Base-by-base conservation (phyloP, 2,888 invertebrate genomes). In the Dendrolimus houi region DNA sequence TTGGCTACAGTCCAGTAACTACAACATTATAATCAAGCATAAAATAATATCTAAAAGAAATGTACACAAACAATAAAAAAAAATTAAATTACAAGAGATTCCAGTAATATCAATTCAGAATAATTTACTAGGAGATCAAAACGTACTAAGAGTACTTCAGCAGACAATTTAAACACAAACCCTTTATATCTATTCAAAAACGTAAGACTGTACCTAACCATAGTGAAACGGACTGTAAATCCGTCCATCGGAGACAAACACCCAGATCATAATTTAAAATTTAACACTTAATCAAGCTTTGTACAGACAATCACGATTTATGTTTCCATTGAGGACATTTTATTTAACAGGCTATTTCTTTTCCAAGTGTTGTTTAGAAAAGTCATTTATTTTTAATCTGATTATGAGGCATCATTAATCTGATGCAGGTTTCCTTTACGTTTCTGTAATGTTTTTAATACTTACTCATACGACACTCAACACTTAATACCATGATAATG, bases 251-350 rank as follows among this genome's bases (percentile, higher is more conserved):
- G 64, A 59, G 61, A 68, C 71, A 69, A 70, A 72, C 68, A 64
- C 60, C 61, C 61, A 66, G 74, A 75, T 81, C 75, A 82, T 84
- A 83, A 85, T 83, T 86, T 84, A 85, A 85, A 85, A 87, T 86
- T 86, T 85, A 85, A 79, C 83, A 82, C 83, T 87, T 83, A 85
- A 87, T 88, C 87, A 87, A 86, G 81, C 75, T 79, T 74, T 68
- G 68, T 67, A 47, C 77, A 81, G 83, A 85, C 83, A 85, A 84
- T 82, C 81, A 75, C 79, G 79, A 83, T 83, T 87, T 83, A 82
- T 68, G 76, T 71, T 74, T 69, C 75, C 72, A 65, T 62, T 58
- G 74, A 72, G 81, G 73, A 75, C 79, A 69, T 82, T 79, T 76
- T 74, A 85, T 85, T 85, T 85, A 82, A 78, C 77, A 72, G 69